Conservation (phyloP, 2,113 vertebrate genomes). For the Struthio camelus region DNA sequence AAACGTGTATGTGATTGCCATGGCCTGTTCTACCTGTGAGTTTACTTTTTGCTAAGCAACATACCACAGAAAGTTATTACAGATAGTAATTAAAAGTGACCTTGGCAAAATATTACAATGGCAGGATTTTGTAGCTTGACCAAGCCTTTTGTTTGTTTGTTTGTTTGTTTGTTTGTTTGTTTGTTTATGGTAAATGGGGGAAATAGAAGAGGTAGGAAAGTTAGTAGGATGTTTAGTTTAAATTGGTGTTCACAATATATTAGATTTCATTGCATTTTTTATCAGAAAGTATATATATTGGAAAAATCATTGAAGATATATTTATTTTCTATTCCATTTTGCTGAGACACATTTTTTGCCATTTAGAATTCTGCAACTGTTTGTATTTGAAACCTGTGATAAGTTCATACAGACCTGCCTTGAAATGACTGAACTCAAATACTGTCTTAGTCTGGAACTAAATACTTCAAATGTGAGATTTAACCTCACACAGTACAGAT, state of each 20-base stretch:
- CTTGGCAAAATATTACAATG: neutral
- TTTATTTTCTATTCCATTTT: neutral
- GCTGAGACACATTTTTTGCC: neutral
- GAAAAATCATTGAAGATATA: fast-evolving
- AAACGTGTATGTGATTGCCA: neutral
- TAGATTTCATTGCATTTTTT: neutral
- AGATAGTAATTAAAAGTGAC: neutral
- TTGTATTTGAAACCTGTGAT: neutral
- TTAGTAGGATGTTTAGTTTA: neutral
- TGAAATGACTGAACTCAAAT: neutral
- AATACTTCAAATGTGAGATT: neutral
- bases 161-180: too few relatives aligned
- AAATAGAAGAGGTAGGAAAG: fast-evolving
- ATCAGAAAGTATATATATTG: neutral
- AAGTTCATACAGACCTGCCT: fast-evolving
- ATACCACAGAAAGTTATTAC: neutral
- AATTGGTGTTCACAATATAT: neutral
- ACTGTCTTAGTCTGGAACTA: neutral
- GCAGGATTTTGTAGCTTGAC: neutral
- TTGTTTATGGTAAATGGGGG: neutral
- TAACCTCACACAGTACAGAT: neutral
- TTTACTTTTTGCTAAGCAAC: neutral
- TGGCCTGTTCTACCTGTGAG: neutral
- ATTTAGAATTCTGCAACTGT: neutral
- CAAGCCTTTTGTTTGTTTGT: too few relatives aligned